Evolutionary conservation across 2,888 invertebrate species (phyloP), one percentile per base, ranked within the genome.

Genomic region (Carterocephalus palaemon): DNA sequence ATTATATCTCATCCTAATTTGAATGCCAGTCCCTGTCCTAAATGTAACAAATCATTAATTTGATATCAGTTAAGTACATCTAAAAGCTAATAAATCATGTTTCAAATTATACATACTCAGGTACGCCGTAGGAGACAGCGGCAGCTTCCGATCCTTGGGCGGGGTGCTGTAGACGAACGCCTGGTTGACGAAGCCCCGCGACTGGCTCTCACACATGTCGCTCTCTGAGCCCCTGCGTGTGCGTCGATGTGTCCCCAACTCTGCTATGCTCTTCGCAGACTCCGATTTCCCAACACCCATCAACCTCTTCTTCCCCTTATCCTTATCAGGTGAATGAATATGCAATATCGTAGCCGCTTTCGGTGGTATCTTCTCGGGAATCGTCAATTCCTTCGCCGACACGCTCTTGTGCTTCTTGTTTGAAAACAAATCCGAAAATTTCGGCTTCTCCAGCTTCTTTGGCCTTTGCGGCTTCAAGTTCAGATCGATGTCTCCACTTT

Each of bases 331-430:
- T 12, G 84, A 80, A 47, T 90, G 88, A 48, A 91, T 89, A 49
- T 90, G 90, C 31, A 90, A 61, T 17, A 90, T 63, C 2, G 90
- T 90, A 0, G 90, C 90, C 1, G 90, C 90, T 68, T 91, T 90
- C 0, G 90, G 89, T 4, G 90, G 89, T 49, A 90, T 87, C 49
- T 78, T 77, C 20, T 86, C 77, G 1, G 90, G 90, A 31, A 83
- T 65, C 23, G 80, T 47, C 10, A 86, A 51, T 48, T 83, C 82
- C 43, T 85, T 86, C n/a, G 82, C 76, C 1, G 79, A 80, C 13
- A 65, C 67, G 63, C 81, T 82, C 48, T 86, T 86, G 38, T 78
- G 75, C 51, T 84, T 86, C 49, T 85, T 86, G 54, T 82, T 82
- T n/a, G 67, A 62, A 62, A 88, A 88, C 51, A 87, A 67, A 65